Evolutionary conservation across 2,797 vertebrate species (phyloP).

Genomic region (Hemitrygon akajei): DNA sequence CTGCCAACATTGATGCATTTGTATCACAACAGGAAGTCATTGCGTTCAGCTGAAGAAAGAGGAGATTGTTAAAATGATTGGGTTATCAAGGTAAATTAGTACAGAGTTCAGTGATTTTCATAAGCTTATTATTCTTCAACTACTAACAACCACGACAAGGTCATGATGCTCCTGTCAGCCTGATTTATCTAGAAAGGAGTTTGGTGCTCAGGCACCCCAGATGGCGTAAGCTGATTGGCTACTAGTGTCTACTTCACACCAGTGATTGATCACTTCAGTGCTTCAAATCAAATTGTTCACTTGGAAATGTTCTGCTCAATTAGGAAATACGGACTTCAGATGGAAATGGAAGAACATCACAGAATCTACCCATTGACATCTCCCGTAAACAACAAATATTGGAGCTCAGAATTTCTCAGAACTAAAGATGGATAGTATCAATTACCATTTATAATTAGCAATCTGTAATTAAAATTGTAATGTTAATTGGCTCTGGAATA

Average conservation of each 20-base stretch:
- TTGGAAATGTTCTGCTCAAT: not conserved
- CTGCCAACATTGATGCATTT: not conserved
- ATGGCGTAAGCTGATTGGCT: constrained; percentile 2
- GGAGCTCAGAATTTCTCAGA: not conserved
- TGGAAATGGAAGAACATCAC: not conserved
- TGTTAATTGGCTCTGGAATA: not conserved
- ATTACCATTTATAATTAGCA: not conserved
- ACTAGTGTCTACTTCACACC: not conserved
- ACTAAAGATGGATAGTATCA: not conserved
- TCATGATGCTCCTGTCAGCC: not conserved
- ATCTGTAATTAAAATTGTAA: not conserved
- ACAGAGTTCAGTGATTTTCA: not conserved
- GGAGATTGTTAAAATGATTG: not conserved
- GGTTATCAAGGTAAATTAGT: constrained; percentile 13
- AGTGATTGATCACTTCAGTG: not conserved
- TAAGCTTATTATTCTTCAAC: constrained; percentile 21
- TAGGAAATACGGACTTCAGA: not conserved
- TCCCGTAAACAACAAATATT: not conserved
- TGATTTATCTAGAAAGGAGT: not conserved
- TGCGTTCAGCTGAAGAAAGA: not conserved
- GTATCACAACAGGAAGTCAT: not conserved
- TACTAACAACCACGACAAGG: not conserved
- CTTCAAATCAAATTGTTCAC: not conserved
- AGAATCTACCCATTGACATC: too few relatives aligned
- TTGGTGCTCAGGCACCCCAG: not conserved